These are phyloP conservation scores for Mythimna ferrago DNA, from an alignment of 2,888 invertebrate species.

Conservation along the genomic window DNA sequence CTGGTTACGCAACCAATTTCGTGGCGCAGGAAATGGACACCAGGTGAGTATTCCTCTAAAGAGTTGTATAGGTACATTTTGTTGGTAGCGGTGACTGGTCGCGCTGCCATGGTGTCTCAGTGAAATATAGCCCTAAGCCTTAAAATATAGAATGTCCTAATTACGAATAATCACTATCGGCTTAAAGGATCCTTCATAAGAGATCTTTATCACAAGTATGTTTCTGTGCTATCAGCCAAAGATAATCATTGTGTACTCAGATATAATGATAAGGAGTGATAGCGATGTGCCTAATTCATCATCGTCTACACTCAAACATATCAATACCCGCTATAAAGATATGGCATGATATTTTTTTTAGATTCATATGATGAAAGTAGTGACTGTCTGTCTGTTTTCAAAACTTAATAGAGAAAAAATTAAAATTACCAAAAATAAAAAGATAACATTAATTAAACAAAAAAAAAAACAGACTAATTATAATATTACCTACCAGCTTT, in stretches of 20 bases:
- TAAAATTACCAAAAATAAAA: too few species aligned
- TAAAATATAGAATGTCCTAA: conserved; percentile 9
- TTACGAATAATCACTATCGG: conserved; percentile 10
- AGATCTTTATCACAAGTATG: conserved; percentile 32
- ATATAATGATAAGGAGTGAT: conserved; percentile 36
- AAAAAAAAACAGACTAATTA: too few species aligned
- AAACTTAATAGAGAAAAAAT: too few species aligned
- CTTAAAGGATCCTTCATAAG: conserved; percentile 2
- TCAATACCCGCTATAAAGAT: conserved; percentile 29
- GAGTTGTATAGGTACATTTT: too few species aligned
- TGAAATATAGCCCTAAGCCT: too few species aligned
- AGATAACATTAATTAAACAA: too few species aligned
- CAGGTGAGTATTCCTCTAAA: too few species aligned
- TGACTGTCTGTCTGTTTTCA: background rate
- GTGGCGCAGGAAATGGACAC: too few species aligned
- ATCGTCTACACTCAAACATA: conserved; percentile 33
- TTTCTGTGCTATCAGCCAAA: conserved; percentile 19
- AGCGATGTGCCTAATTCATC: conserved; percentile 39
- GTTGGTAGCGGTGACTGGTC: too few species aligned
- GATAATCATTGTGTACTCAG: conserved; percentile 38
- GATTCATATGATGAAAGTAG: background rate
- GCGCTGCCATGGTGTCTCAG: too few species aligned
- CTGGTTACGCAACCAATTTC: too few species aligned
- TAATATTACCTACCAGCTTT: too few species aligned
- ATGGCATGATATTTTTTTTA: conserved; percentile 1